These are phyloP conservation scores for Motacilla tschutschensis DNA, from an alignment of 2,113 vertebrate genomes.

Conservation along the genomic window DNA sequence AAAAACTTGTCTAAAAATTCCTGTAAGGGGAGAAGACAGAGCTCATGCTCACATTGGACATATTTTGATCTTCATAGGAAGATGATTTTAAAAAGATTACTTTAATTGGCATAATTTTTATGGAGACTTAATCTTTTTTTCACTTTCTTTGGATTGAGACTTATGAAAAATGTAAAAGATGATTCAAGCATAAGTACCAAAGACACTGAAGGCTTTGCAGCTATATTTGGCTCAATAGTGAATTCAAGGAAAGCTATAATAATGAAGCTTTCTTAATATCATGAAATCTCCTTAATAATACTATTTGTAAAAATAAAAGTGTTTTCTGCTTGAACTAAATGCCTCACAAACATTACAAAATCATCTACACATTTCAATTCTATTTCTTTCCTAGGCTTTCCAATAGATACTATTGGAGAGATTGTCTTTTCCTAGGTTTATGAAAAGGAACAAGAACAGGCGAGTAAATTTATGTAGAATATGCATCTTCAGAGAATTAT, in stretches of 20 bases:
- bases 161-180: constrained; percentile 40
- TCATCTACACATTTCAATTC: neutral
- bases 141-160: neutral
- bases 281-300: neutral
- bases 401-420: neutral
- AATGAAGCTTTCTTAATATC: constrained; percentile 2
- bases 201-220: constrained; percentile 6
- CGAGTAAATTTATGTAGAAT: neutral
- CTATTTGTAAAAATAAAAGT: neutral
- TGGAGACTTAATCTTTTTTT: neutral
- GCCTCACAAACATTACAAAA: neutral
- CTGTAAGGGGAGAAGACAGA: neutral
- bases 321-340: neutral
- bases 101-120: constrained; percentile 16
- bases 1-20: neutral
- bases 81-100: neutral
- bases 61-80: neutral
- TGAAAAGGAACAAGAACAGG: neutral
- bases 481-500: neutral
- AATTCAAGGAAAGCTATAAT: constrained; percentile 12
- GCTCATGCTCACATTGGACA: neutral
- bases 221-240: constrained; percentile 19
- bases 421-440: neutral
- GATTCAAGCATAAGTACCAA: constrained; percentile 7
- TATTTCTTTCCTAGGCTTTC: neutral